phyloP scores from a whole-genome alignment of 2,888 invertebrate species.

The Harpalus rufipes region DNA sequence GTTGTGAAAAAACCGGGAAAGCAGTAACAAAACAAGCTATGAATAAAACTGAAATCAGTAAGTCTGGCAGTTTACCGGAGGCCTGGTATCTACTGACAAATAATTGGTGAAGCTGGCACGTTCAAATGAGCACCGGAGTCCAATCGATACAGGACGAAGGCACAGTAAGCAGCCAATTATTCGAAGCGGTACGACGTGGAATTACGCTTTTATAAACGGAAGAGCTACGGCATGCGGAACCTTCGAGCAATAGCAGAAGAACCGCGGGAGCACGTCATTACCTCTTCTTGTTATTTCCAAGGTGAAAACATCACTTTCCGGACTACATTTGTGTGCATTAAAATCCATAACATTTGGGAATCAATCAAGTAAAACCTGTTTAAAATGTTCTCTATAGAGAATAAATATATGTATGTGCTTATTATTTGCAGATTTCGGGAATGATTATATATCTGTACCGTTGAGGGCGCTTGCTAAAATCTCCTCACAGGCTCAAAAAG shows the following conservation, averaged over 20 bases:
- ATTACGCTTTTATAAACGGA: slow-evolving; percentile 67
- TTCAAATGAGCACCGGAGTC: slow-evolving; percentile 65
- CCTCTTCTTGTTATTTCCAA: slow-evolving; percentile 65
- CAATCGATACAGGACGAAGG: slow-evolving; percentile 65
- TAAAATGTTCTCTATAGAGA: too few relatives aligned
- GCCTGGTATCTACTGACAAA: slow-evolving; percentile 50
- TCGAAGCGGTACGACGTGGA: slow-evolving; percentile 63
- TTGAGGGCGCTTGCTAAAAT: too few relatives aligned
- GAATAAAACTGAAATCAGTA: slow-evolving; percentile 45
- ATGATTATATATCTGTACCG: too few relatives aligned
- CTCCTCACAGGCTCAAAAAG: too few relatives aligned
- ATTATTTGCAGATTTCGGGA: too few relatives aligned
- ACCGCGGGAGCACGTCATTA: slow-evolving; percentile 51
- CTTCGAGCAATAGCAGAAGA: neutral
- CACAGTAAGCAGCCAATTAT: slow-evolving; percentile 63
- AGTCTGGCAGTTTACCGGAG: slow-evolving; percentile 24
- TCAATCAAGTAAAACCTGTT: too few relatives aligned
- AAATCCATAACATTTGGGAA: too few relatives aligned
- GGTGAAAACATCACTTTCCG: slow-evolving; percentile 65
- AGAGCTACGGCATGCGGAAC: slow-evolving; percentile 31
- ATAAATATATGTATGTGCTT: too few relatives aligned
- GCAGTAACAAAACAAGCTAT: slow-evolving; percentile 8
- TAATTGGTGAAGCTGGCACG: slow-evolving; percentile 62
- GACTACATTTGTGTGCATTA: slow-evolving; percentile 21
- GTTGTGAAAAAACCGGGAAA: neutral